Evolutionary conservation across 2,888 invertebrate genomes (phyloP).

Genomic region (Tholera decimalis): DNA sequence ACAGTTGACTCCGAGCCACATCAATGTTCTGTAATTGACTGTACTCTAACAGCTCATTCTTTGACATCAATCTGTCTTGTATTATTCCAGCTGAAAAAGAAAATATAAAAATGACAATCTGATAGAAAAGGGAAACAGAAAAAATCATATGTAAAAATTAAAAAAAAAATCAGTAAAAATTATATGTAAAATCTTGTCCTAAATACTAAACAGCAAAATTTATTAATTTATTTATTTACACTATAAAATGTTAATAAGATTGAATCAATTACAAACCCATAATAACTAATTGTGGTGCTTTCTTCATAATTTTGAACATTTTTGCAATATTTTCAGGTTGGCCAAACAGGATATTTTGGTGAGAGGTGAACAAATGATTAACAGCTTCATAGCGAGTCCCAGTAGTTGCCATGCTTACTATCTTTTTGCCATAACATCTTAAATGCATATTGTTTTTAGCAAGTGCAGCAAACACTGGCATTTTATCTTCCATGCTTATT

Average conservation of each 20-base stretch:
- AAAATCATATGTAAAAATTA: too few relatives aligned
- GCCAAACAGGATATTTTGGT: slow-evolving; percentile 93
- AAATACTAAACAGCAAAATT: too few relatives aligned
- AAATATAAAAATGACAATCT: not conserved
- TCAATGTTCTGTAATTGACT: slow-evolving; percentile 93
- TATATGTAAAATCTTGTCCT: too few relatives aligned
- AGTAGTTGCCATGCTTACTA: slow-evolving; percentile 93
- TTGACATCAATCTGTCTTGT: slow-evolving; percentile 93
- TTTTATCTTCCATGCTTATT: slow-evolving; percentile 92
- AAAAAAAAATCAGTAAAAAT: too few relatives aligned
- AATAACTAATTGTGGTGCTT: slow-evolving; percentile 93
- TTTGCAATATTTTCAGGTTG: slow-evolving; percentile 92
- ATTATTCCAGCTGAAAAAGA: slow-evolving; percentile 93
- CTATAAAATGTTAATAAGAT: too few relatives aligned
- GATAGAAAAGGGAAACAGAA: too few relatives aligned
- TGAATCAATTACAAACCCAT: slow-evolving; percentile 89
- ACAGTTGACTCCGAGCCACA: slow-evolving; percentile 93
- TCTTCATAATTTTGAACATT: slow-evolving; percentile 93
- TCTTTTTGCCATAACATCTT: slow-evolving; percentile 92
- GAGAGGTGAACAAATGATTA: slow-evolving; percentile 92
- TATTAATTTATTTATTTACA: too few relatives aligned
- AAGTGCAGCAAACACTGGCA: slow-evolving; percentile 92
- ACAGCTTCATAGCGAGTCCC: slow-evolving; percentile 93
- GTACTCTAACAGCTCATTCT: slow-evolving; percentile 93
- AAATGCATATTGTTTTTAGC: slow-evolving; percentile 93